Base-by-base conservation (phyloP, 2,888 invertebrate genomes). In the Doris montereyensis region DNA sequence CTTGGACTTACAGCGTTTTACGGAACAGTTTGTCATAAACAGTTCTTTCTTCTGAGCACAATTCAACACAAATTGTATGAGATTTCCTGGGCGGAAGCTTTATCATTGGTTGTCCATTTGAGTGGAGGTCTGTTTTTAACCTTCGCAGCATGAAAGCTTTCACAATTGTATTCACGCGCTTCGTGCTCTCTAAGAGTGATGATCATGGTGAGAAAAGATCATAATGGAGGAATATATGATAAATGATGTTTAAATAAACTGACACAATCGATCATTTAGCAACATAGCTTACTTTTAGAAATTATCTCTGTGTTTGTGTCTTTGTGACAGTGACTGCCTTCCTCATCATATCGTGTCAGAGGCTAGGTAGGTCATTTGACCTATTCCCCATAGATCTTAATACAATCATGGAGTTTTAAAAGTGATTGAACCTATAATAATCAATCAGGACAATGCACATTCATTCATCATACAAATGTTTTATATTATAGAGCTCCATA, bases 71-170 rank as follows among this genome's bases (percentile, higher is more conserved):
- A 79, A 89, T 84, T 0, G 85, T 84, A 32, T 80, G 75, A 92
- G 94, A 94, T 90, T 96, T 96, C 0, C 94, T 94, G 68, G 93
- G 92, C 76, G 94, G 93, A 60, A 97, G 93, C 0, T 92, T 72
- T 81, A 91, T 89, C 80, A 91, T 81, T 68, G 88, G 87, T 84
- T 90, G 88, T 0, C 96, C 96, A 10, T 92, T 92, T 70, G 92
- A 92, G 85, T 95, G 94, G 8, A 96, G 93, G 89, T 97, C 95
- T 10, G 91, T 92, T 91, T 99, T 99, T 0, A 97, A 97, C 65
- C 99, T 93, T 0, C 98, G 93, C 81, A 99, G 92, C 93, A 99
- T 94, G 0, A 99, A 88, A 3, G 95, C 94, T 79, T 96, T 96
- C 92, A 97, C 95, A 0, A 98, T 93, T 0, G 96, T 95, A 88